phyloP scores from a whole-genome alignment of 1,140 invertebrate species.

The Drosophila pandora region DNA sequence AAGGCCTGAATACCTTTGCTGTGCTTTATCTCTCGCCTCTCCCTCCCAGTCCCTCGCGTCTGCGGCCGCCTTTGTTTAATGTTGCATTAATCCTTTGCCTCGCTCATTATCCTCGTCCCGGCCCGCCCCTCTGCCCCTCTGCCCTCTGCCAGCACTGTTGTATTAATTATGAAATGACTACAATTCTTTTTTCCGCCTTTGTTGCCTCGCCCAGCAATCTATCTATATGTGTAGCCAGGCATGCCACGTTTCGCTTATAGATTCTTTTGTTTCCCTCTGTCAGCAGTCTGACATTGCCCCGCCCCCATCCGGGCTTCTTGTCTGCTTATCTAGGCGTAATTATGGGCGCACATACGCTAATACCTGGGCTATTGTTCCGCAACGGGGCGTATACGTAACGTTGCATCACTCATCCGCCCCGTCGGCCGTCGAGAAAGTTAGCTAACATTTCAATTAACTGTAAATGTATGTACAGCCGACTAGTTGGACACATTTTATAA shows the following conservation, averaged over 20 bases:
- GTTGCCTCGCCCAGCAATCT: constrained; percentile 28
- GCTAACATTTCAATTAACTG: constrained; percentile 63
- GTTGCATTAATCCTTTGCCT: constrained; percentile 68
- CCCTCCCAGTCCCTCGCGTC: constrained; percentile 4
- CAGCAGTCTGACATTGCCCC: constrained; percentile 63
- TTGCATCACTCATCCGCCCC: constrained; percentile 47
- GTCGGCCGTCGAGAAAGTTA: constrained; percentile 35
- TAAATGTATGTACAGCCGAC: constrained; percentile 17
- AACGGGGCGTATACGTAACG: constrained; percentile 18
- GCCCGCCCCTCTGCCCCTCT: constrained; percentile 11
- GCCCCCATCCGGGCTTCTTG: constrained; percentile 40
- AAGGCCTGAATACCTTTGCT: constrained; percentile 42
- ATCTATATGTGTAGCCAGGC: constrained; percentile 37
- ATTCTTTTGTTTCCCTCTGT: constrained; percentile 69
- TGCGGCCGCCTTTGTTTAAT: constrained; percentile 62
- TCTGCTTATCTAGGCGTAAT: constrained; percentile 79
- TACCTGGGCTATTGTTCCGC: constrained; percentile 63
- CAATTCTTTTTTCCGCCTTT: constrained; percentile 41
- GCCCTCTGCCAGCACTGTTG: constrained; percentile 22
- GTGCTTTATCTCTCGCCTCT: constrained; percentile 5
- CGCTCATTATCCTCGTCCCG: constrained; percentile 67
- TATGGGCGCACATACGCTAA: constrained; percentile 58
- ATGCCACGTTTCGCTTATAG: constrained; percentile 52
- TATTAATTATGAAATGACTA: constrained; percentile 79
- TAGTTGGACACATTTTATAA: constrained; percentile 59